Evolutionary conservation across 2,888 invertebrate species (phyloP).

Genomic region (Cosmia pyralina): DNA sequence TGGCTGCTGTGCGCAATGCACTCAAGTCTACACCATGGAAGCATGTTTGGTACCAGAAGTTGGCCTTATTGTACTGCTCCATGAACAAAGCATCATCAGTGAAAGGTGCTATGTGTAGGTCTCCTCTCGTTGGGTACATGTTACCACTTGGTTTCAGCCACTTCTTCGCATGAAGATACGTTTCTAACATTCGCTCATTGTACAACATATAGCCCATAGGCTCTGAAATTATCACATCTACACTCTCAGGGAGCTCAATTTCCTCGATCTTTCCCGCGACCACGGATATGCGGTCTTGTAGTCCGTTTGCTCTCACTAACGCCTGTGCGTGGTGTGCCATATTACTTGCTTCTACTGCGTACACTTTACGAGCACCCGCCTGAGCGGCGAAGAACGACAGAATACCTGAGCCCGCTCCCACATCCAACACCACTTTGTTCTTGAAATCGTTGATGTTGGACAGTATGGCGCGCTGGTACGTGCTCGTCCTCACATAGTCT

Average conservation of each 20-base stretch:
- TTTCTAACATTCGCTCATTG: slow-evolving; percentile 99
- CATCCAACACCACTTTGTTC: slow-evolving; percentile 98
- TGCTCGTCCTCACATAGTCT: slow-evolving; percentile 99
- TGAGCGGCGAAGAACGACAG: slow-evolving; percentile 99
- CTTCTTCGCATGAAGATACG: slow-evolving; percentile 99
- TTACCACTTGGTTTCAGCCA: slow-evolving; percentile 98
- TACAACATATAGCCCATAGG: slow-evolving; percentile 99
- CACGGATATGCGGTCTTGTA: slow-evolving; percentile 96
- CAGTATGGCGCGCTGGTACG: slow-evolving; percentile 99
- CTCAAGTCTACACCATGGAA: slow-evolving; percentile 99
- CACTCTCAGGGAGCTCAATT: slow-evolving; percentile 97
- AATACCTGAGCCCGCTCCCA: slow-evolving; percentile 99
- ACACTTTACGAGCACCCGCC: slow-evolving; percentile 98
- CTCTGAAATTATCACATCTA: slow-evolving; percentile 99
- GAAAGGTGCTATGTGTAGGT: slow-evolving; percentile 99
- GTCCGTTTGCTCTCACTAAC: slow-evolving; percentile 96
- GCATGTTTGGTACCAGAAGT: slow-evolving; percentile 99
- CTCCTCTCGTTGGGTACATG: slow-evolving; percentile 99
- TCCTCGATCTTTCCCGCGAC: slow-evolving; percentile 99
- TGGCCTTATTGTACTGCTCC: slow-evolving; percentile 99
- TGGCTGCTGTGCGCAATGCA: slow-evolving; percentile 97
- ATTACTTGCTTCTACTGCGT: slow-evolving; percentile 99
- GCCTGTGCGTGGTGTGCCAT: slow-evolving; percentile 99
- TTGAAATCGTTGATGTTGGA: slow-evolving; percentile 97
- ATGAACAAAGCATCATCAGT: slow-evolving; percentile 99